A percentile compares a stretch with the other conserved stretches of the same genome.
Evolutionary conservation across 2,888 invertebrate genomes (phyloP).

Genomic region (Cheilosia urbana): DNA sequence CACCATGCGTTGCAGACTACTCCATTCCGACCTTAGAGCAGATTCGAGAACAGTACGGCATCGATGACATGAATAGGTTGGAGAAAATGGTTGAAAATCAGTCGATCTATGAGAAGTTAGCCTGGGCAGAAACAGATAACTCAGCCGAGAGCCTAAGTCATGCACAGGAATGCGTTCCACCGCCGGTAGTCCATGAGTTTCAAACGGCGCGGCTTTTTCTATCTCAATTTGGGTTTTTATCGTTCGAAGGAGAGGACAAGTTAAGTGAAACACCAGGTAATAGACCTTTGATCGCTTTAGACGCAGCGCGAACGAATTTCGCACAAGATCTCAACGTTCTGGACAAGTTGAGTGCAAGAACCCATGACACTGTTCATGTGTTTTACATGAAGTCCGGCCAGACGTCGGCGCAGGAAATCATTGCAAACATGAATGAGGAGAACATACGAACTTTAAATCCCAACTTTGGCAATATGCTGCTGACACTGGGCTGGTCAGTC

Average conservation of each 20-base stretch:
- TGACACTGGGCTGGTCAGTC: conserved; percentile 95
- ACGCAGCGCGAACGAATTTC: conserved; percentile 87
- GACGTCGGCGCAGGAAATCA: conserved; percentile 90
- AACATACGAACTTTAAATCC: conserved; percentile 82
- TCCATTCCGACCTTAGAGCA: conserved; percentile 95
- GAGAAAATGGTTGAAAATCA: conserved; percentile 90
- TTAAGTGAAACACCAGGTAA: conserved; percentile 80
- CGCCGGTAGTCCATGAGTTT: conserved; percentile 94
- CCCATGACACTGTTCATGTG: conserved; percentile 95
- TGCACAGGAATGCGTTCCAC: conserved; percentile 91
- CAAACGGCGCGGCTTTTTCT: conserved; percentile 97
- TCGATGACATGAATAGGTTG: conserved; percentile 85
- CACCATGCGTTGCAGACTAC: conserved; percentile 93
- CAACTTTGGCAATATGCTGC: conserved; percentile 86
- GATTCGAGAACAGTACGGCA: conserved; percentile 86
- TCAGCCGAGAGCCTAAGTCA: conserved; percentile 84
- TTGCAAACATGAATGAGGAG: conserved; percentile 84
- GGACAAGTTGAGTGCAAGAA: conserved; percentile 94
- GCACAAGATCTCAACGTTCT: conserved; percentile 91
- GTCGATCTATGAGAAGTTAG: conserved; percentile 86
- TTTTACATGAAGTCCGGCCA: conserved; percentile 97
- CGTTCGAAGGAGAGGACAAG: conserved; percentile 85
- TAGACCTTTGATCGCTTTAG: conserved; percentile 82
- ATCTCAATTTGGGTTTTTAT: conserved; percentile 97
- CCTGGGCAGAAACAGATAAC: conserved; percentile 84